phyloP scores from a whole-genome alignment of 2,113 vertebrate genomes.

The Notarius lentiginosus region DNA sequence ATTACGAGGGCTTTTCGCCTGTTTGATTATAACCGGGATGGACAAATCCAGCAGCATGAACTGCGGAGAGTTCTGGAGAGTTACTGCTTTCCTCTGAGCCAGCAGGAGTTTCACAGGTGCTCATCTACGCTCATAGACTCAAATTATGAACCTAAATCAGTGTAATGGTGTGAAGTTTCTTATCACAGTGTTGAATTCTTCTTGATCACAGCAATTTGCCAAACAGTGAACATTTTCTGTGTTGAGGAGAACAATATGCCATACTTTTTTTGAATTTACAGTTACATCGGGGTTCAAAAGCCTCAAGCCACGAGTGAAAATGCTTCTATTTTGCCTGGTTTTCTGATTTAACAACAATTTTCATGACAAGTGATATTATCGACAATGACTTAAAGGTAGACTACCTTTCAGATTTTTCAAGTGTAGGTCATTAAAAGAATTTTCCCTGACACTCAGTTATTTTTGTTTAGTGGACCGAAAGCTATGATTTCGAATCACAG shows the following conservation, averaged over 20 bases:
- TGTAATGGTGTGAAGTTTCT: neutral
- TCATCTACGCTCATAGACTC: neutral
- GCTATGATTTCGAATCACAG: too few relatives aligned
- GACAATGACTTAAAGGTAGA: neutral
- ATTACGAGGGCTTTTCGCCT: conserved; percentile 65
- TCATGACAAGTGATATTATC: neutral
- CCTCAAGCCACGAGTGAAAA: neutral
- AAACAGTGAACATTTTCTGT: too few relatives aligned
- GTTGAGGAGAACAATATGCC: neutral
- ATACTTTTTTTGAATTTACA: neutral
- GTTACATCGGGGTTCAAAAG: neutral
- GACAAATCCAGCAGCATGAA: conserved; percentile 54
- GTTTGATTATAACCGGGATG: conserved; percentile 64
- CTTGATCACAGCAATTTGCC: neutral
- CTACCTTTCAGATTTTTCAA: too few relatives aligned
- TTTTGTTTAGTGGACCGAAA: too few relatives aligned
- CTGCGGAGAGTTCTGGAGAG: conserved; percentile 62
- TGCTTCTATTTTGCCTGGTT: neutral
- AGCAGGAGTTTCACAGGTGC: conserved; percentile 65
- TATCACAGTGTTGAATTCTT: neutral
- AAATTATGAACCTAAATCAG: neutral
- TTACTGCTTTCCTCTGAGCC: conserved; percentile 65
- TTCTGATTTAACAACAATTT: neutral
- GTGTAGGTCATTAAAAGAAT: too few relatives aligned
- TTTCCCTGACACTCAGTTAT: too few relatives aligned